phyloP scores from a whole-genome alignment of 1,140 invertebrate genomes.

The Drosophila ananassae region DNA sequence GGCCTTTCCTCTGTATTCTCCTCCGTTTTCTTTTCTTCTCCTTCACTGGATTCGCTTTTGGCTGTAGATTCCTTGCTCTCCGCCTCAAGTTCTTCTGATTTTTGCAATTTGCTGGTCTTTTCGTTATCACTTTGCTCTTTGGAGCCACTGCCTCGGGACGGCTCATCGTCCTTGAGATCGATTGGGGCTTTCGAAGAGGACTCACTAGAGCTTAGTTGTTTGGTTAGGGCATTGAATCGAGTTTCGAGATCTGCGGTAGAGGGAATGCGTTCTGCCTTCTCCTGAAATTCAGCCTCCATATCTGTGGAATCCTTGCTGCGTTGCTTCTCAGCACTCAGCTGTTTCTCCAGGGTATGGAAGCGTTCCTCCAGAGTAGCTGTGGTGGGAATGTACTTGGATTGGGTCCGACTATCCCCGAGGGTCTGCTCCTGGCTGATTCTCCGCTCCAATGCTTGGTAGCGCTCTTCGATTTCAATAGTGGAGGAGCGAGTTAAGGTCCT shows the following conservation, averaged over 20 bases:
- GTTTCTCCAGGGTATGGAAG: constrained; percentile 65
- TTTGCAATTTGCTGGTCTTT: constrained; percentile 36
- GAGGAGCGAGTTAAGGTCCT: constrained; percentile 70
- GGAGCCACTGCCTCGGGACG: constrained; percentile 5
- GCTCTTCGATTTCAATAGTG: constrained; percentile 78
- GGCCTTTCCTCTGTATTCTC: constrained; percentile 21
- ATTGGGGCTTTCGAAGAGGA: constrained; percentile 48
- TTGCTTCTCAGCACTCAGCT: constrained; percentile 61
- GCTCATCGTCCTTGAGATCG: constrained; percentile 41
- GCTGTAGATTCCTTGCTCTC: constrained; percentile 23
- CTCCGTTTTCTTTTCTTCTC: constrained; percentile 1
- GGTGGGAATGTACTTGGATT: constrained; percentile 62
- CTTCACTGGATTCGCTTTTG: constrained; percentile 24
- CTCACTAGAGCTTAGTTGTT: constrained; percentile 62
- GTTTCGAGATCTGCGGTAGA: constrained; percentile 69
- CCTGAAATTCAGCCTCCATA: constrained; percentile 1
- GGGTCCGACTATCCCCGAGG: not conserved
- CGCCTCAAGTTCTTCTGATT: constrained; percentile 22
- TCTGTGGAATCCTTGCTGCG: constrained; percentile 25
- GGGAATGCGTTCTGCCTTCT: constrained; percentile 59
- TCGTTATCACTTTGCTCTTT: constrained; percentile 39
- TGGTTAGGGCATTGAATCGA: constrained; percentile 68
- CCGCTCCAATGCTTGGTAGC: constrained; percentile 68
- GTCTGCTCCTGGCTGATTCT: not conserved
- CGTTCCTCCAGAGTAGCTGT: constrained; percentile 72